A percentile compares a stretch with the other conserved stretches of the same genome.
phyloP scores from a whole-genome alignment of 1,140 invertebrate species.

The Orchesella cincta region DNA sequence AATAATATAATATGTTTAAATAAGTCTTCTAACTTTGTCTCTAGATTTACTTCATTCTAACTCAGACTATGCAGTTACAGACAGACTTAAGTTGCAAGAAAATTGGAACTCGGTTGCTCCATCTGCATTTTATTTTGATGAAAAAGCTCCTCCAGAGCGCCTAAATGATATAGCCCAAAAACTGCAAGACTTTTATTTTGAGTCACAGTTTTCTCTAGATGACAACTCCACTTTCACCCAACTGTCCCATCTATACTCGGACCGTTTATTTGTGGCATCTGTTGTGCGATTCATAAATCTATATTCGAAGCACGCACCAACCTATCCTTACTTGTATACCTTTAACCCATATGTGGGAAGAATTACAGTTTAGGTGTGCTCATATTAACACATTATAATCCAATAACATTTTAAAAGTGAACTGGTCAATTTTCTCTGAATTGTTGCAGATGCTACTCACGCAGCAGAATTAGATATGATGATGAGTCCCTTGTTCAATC shows the following conservation, averaged over 20 bases:
- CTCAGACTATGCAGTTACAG: not conserved
- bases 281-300: conserved; percentile 2
- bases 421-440: not conserved
- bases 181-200: conserved; percentile 34
- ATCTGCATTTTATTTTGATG: conserved; percentile 5
- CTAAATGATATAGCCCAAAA: not conserved
- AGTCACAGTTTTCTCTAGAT: conserved; percentile 2
- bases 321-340: conserved; percentile 3
- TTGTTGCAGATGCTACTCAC: not conserved
- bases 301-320: conserved; percentile 1
- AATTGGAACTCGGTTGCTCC: conserved; percentile 15
- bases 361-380: not conserved
- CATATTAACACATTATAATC: too few relatives aligned
- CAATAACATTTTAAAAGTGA: not conserved
- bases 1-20: not conserved
- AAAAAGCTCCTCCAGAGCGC: not conserved
- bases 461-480: conserved; percentile 7
- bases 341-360: too few relatives aligned
- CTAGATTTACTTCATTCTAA: not conserved
- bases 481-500: not conserved
- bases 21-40: not conserved
- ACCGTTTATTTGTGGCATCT: conserved; percentile 15
- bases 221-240: conserved; percentile 1
- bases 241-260: conserved; percentile 25
- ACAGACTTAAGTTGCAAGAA: conserved; percentile 12